A percentile compares a stretch with the other conserved stretches of the same genome.
phyloP scores from a whole-genome alignment of 2,113 vertebrate genomes.

The Cochlearius cochlearius region DNA sequence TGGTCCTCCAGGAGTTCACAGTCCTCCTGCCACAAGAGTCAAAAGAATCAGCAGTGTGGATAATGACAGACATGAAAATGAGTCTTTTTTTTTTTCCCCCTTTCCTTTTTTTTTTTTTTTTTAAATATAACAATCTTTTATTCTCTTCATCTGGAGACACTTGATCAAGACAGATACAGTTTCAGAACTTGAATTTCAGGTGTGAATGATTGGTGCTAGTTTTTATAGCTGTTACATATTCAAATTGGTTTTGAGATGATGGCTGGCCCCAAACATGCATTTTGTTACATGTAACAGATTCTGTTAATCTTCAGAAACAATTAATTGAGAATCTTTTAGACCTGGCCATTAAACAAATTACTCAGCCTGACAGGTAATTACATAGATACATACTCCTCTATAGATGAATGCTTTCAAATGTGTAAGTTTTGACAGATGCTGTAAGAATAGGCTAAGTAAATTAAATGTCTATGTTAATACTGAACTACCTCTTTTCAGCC shows the following conservation, averaged over 20 bases:
- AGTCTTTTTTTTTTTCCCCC: neutral
- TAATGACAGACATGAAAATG: neutral
- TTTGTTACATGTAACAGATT: neutral
- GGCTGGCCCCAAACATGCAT: neutral
- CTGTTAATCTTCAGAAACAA: constrained; percentile 53
- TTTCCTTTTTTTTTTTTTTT: too few relatives aligned
- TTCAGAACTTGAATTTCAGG: neutral
- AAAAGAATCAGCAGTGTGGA: neutral
- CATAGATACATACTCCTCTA: neutral
- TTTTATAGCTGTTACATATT: neutral
- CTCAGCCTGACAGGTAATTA: constrained; percentile 5
- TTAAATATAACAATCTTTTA: neutral
- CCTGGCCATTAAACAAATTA: constrained; percentile 43
- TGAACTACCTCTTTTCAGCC: neutral
- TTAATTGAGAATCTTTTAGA: constrained; percentile 59
- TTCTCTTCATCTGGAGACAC: neutral
- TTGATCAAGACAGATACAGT: neutral
- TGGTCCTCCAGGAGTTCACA: neutral
- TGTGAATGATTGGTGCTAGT: neutral
- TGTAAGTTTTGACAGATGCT: neutral
- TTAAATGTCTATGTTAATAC: neutral
- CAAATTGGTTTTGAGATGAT: neutral
- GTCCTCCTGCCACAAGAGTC: neutral
- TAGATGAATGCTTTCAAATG: neutral
- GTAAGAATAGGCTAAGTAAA: neutral